Evolutionary conservation across 2,888 invertebrate genomes (phyloP).

Genomic region (Lasius fuliginosus): DNA sequence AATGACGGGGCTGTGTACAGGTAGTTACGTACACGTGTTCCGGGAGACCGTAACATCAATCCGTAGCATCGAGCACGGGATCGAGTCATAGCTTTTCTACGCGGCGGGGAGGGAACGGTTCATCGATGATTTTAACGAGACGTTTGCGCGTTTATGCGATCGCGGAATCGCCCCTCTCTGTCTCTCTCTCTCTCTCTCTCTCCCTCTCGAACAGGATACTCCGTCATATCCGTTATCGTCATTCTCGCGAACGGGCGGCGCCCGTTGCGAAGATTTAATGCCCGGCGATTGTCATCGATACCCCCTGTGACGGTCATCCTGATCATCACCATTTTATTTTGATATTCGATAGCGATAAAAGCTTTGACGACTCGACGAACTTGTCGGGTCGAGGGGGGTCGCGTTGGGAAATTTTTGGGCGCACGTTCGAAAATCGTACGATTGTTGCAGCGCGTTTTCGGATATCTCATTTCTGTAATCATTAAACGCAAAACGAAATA

Average conservation of each 20-base stretch:
- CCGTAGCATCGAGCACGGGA: constrained; percentile 43
- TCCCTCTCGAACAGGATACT: not conserved
- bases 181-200: not conserved
- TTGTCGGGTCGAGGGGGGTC: not conserved
- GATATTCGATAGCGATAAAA: constrained; percentile 23
- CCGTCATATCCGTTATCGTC: constrained; percentile 55
- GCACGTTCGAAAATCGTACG: not conserved
- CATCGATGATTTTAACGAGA: constrained; percentile 57
- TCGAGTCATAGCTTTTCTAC: constrained; percentile 28
- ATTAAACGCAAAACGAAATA: not conserved
- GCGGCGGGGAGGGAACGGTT: not conserved
- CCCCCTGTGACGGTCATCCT: not conserved
- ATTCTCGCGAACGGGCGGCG: constrained; percentile 31
- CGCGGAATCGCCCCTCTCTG: not conserved
- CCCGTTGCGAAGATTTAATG: constrained; percentile 59
- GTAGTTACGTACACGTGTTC: constrained; percentile 67
- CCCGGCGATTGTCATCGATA: constrained; percentile 25
- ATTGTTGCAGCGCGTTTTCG: not conserved
- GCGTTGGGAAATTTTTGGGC: not conserved
- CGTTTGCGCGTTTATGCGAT: constrained; percentile 48
- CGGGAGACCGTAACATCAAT: constrained; percentile 65
- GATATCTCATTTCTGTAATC: not conserved
- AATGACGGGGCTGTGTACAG: constrained; percentile 42
- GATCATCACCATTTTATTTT: constrained; percentile 34
- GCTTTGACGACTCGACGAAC: not conserved